These are phyloP conservation scores for Microchrysa polita DNA, from an alignment of 2,888 invertebrate genomes.

Conservation along the genomic window DNA sequence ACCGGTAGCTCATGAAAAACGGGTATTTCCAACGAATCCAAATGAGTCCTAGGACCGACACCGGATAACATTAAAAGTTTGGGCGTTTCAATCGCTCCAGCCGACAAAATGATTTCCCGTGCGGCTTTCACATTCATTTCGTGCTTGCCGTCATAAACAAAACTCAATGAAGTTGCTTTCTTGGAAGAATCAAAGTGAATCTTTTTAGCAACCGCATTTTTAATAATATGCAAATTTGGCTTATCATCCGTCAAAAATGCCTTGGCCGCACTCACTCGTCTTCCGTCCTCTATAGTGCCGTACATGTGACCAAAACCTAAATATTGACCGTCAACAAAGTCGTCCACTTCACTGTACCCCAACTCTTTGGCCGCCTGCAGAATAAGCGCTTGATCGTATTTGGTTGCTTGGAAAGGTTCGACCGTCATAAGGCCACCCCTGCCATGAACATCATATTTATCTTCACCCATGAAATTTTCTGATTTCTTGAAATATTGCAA, in stretches of 20 bases:
- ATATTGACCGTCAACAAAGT: conserved; percentile 77
- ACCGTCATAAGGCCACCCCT: conserved; percentile 74
- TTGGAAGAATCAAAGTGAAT: conserved; percentile 71
- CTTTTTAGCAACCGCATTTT: conserved; percentile 72
- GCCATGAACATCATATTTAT: conserved; percentile 67
- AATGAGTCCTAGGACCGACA: conserved; percentile 66
- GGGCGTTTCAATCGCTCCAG: conserved; percentile 84
- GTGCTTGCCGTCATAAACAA: conserved; percentile 65
- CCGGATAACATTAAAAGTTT: conserved; percentile 87
- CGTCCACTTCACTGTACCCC: conserved; percentile 68
- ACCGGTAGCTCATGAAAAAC: conserved; percentile 74
- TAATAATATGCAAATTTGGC: conserved; percentile 74
- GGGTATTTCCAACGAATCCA: conserved; percentile 66
- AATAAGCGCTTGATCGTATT: conserved; percentile 56
- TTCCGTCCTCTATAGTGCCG: conserved; percentile 65
- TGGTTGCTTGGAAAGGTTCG: conserved; percentile 68
- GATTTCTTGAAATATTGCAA: conserved; percentile 88
- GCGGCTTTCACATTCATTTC: conserved; percentile 66
- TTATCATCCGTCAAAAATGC: conserved; percentile 67
- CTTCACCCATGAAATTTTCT: conserved; percentile 76
- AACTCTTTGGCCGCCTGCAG: conserved; percentile 73
- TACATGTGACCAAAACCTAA: conserved; percentile 77
- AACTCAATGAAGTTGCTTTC: conserved; percentile 73
- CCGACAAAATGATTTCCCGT: conserved; percentile 82
- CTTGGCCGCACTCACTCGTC: conserved; percentile 73